Evolutionary conservation across 2,797 vertebrate genomes (phyloP).

Genomic region (Onychomys leucogaster): DNA sequence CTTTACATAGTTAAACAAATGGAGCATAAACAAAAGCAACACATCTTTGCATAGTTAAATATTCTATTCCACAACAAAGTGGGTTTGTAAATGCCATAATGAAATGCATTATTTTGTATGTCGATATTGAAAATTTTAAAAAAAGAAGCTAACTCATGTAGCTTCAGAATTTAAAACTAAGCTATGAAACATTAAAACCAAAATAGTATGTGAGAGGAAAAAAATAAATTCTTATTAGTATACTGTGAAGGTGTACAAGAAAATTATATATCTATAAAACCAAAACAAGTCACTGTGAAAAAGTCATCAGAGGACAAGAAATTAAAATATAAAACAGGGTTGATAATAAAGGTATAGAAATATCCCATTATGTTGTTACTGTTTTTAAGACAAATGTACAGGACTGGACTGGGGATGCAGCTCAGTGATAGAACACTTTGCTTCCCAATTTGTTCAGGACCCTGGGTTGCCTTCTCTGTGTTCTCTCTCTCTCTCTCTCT

Average conservation of each 20-base stretch:
- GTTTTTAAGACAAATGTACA: not conserved
- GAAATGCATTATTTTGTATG: not conserved
- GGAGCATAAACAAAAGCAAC: not conserved
- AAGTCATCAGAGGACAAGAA: not conserved
- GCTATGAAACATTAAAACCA: not conserved
- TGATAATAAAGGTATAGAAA: conserved; percentile 21
- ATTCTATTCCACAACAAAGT: not conserved
- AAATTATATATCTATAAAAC: conserved; percentile 29
- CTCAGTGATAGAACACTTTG: not conserved
- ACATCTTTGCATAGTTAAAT: not conserved
- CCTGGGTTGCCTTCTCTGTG: not conserved
- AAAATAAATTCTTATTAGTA: conserved; percentile 32
- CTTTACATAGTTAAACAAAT: not conserved
- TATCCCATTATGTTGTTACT: not conserved
- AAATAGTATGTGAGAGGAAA: not conserved
- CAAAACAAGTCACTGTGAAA: conserved; percentile 31
- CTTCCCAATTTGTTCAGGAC: not conserved
- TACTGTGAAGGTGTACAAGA: not conserved
- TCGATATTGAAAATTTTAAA: not conserved
- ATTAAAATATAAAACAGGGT: not conserved
- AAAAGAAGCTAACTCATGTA: not conserved
- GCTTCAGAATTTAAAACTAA: not conserved
- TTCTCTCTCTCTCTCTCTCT: not conserved
- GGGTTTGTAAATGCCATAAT: not conserved
- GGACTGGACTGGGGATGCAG: not conserved